phyloP scores from a whole-genome alignment of 2,113 vertebrate species.

The Callospermophilus lateralis region DNA sequence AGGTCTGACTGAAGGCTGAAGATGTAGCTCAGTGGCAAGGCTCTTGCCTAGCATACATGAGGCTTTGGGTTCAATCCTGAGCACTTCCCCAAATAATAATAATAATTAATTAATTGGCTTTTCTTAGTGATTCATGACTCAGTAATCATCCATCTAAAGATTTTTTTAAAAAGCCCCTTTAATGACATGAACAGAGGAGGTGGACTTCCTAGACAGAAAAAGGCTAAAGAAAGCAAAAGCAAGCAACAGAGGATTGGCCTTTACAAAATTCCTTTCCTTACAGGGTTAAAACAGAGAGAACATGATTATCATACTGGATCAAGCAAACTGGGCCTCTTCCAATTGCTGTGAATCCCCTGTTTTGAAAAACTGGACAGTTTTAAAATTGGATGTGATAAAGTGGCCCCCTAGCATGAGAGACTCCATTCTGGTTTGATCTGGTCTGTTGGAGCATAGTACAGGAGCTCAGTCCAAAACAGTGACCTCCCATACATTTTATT shows the following conservation, averaged over 20 bases:
- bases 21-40: background rate
- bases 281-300: background rate
- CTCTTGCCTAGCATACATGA: background rate
- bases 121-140: background rate
- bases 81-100: too few relatives aligned
- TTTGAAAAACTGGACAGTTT: background rate
- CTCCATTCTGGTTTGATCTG: background rate
- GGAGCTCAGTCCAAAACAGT: background rate
- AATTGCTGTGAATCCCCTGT: background rate
- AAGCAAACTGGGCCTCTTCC: background rate
- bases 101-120: too few relatives aligned
- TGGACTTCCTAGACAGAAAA: background rate
- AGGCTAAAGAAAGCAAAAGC: background rate
- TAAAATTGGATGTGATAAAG: background rate
- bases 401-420: background rate
- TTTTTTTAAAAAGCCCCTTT: background rate
- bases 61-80: background rate
- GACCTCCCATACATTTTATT: background rate
- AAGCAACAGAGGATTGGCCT: background rate
- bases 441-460: background rate
- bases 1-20: background rate
- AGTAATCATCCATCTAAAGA: background rate
- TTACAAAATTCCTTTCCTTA: background rate
- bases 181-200: background rate
- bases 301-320: background rate